phyloP scores from a whole-genome alignment of 1,140 invertebrate species.

The Pristionchus pacificus region DNA sequence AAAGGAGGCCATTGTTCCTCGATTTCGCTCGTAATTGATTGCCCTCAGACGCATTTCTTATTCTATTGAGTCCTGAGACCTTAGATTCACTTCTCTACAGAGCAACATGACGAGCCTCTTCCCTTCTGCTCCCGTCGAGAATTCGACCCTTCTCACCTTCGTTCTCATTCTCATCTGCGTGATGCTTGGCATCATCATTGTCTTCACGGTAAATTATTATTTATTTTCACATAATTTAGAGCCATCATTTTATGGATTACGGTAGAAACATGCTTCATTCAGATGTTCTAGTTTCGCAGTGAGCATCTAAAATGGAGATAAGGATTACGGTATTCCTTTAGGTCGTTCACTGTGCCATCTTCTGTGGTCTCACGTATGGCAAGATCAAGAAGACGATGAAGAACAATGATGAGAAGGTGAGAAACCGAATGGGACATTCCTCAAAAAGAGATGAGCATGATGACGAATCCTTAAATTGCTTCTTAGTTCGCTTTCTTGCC shows the following conservation, averaged over 20 bases:
- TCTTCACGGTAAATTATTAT: not conserved
- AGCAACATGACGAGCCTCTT: too few species aligned
- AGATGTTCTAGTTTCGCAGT: too few species aligned
- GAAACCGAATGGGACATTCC: too few species aligned
- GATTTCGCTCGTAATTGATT: not conserved
- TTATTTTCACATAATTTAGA: not conserved
- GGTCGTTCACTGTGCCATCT: not conserved
- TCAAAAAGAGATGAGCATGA: too few species aligned
- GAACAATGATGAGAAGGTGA: too few species aligned
- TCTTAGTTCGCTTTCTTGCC: not conserved
- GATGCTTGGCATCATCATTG: not conserved
- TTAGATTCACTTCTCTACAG: too few species aligned
- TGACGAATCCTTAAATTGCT: too few species aligned
- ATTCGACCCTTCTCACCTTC: not conserved
- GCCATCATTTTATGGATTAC: not conserved
- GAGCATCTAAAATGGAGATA: too few species aligned
- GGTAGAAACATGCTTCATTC: not conserved
- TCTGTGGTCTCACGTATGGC: not conserved
- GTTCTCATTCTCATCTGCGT: not conserved
- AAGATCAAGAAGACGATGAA: not conserved
- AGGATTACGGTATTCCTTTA: not conserved
- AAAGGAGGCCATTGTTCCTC: not conserved
- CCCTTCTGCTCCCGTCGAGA: too few species aligned
- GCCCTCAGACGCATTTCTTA: not conserved
- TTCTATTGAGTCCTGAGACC: not conserved